Conservation (phyloP, 2,888 invertebrate genomes). For the Luperina nickerlii region DNA sequence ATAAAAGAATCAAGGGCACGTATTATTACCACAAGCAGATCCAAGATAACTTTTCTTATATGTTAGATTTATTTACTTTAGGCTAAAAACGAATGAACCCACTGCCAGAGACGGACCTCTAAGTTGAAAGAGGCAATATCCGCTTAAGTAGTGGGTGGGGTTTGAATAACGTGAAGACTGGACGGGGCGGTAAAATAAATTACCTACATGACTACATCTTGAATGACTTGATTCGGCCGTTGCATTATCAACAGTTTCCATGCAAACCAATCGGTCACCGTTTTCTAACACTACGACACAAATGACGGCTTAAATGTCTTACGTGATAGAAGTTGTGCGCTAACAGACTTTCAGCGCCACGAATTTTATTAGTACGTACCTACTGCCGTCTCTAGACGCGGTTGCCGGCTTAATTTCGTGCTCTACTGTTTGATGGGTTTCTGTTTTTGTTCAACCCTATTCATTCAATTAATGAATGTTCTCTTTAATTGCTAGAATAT, state of each 20-base stretch:
- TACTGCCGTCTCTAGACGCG: neutral
- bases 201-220: neutral
- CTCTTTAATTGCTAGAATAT: neutral
- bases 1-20: neutral
- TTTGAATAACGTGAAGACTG: conserved; percentile 1
- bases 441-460: neutral
- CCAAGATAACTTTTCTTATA: neutral
- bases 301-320: neutral
- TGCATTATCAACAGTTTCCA: neutral
- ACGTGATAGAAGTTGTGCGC: neutral
- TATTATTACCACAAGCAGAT: neutral
- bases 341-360: neutral
- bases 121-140: conserved; percentile 27
- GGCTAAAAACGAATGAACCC: conserved; percentile 7
- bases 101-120: neutral
- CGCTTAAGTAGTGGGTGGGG: neutral
- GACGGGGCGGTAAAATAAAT: neutral
- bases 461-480: neutral
- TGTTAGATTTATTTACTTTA: neutral
- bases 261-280: neutral
- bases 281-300: neutral
- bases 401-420: neutral
- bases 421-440: neutral
- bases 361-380: neutral
- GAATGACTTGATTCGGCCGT: neutral